Evolutionary conservation across 2,113 vertebrate species (phyloP), one percentile per base, ranked within the genome.

Genomic region (Hipposideros armiger): DNA sequence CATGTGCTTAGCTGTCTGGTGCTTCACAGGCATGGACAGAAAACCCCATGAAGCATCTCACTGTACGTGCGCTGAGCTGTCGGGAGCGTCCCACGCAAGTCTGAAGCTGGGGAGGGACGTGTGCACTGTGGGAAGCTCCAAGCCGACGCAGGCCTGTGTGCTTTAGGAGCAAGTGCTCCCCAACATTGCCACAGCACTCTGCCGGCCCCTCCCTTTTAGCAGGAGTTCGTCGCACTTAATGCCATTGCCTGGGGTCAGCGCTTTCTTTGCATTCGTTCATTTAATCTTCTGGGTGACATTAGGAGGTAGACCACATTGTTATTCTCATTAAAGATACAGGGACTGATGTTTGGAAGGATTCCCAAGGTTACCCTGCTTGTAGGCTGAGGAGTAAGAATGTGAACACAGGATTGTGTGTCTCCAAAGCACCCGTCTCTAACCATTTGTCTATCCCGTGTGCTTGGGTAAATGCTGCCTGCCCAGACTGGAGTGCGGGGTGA

Each of bases 371-470:
- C 16, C 7, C 16, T n/a, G 20, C 22, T 36, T 42, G 64, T 47
- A 11, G 58, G 58, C 58, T 76, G 22, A 26, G 20, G 58, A 84
- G 32, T 13, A 26, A 47, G 78, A 78, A 30, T 26, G 28, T 10
- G 47, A 84, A 40, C 17, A 16, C 8, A 20, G 83, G 32, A 10
- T 17, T 19, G 19, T 42, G 32, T 42, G n/a, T 56, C 69, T 94
- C 66, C 26, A n/a, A 58, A 78, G 45, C 22, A 15, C 22, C 17
- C 9, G n/a, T 56, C 69, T 94, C 66, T 22, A n/a, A 62, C 36
- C 47, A 6, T 11, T 19, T 30, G 17, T 28, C 54, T 42, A 17
- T 16, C 1, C 1, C 0, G 0, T 17, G 13, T 2, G 5, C 20
- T 17, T 50, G 64, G 62, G 40, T 9, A 14, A 62, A 8, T 40